Percentiles rank a stretch among this genome's conserved stretches.
Evolutionary conservation across 2,888 invertebrate species (phyloP).

Genomic region (Nymphalis polychloros): DNA sequence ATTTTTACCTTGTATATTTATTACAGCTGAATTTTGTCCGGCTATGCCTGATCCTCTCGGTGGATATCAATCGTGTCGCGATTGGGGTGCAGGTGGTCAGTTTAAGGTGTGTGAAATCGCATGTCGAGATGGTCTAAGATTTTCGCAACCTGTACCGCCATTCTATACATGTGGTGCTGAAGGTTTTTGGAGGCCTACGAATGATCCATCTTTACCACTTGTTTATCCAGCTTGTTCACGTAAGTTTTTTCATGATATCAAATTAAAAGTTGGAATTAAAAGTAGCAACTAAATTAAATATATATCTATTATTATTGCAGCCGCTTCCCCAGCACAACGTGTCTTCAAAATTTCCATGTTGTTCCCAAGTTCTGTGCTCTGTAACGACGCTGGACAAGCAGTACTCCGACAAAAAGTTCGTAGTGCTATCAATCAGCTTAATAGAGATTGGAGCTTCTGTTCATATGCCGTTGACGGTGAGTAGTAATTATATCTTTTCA

Average conservation of each 20-base stretch:
- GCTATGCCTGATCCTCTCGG: constrained; percentile 93
- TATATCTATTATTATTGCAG: constrained; percentile 63
- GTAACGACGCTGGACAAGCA: constrained; percentile 96
- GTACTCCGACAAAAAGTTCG: constrained; percentile 94
- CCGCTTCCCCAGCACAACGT: constrained; percentile 94
- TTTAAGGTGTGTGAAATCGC: constrained; percentile 97
- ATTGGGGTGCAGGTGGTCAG: constrained; percentile 97
- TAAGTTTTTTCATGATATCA: constrained; percentile 65
- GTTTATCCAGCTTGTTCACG: constrained; percentile 96
- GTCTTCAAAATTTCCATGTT: constrained; percentile 96
- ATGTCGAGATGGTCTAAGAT: constrained; percentile 92
- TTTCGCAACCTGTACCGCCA: constrained; percentile 96
- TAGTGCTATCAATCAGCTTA: constrained; percentile 93
- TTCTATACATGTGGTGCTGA: constrained; percentile 99
- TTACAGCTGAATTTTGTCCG: constrained; percentile 94
- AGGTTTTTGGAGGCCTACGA: constrained; percentile 97
- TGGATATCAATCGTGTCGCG: constrained; percentile 94
- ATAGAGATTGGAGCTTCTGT: constrained; percentile 98
- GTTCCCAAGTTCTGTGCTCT: constrained; percentile 97
- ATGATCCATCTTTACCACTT: constrained; percentile 88
- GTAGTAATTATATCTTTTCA: constrained; percentile 11
- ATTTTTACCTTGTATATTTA: neutral
- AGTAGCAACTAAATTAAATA: neutral
- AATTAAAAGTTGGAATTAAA: neutral
- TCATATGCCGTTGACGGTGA: constrained; percentile 92